phyloP scores from a whole-genome alignment of 2,113 vertebrate genomes.

The Melanerpes formicivorus region DNA sequence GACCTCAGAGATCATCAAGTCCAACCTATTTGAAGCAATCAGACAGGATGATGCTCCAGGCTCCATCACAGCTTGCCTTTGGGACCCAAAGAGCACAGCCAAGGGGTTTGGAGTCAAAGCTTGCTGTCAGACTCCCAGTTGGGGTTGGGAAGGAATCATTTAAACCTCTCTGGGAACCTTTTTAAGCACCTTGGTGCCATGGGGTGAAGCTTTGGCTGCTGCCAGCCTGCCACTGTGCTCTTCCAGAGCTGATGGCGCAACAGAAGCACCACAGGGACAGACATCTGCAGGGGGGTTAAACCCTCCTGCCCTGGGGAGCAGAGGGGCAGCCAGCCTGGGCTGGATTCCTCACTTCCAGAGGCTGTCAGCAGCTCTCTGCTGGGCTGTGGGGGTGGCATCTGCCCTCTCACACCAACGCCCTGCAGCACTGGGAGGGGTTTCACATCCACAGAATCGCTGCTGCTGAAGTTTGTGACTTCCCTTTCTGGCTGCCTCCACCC shows the following conservation, averaged over 20 bases:
- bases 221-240: background rate
- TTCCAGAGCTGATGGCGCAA: background rate
- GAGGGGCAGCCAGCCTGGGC: fast-evolving
- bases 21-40: background rate
- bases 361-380: background rate
- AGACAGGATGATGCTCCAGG: background rate
- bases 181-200: background rate
- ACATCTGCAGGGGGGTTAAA: fast-evolving
- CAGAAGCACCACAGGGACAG: background rate
- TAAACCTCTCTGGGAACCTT: background rate
- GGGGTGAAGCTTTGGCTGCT: background rate
- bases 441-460: fast-evolving
- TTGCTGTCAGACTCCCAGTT: background rate
- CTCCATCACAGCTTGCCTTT: fast-evolving
- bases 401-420: fast-evolving
- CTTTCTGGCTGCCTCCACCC: fast-evolving
- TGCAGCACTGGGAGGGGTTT: background rate
- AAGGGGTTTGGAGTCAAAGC: background rate
- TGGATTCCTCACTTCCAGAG: background rate
- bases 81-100: fast-evolving
- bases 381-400: background rate
- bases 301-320: background rate
- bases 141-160: background rate
- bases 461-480: fast-evolving
- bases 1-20: no score